These are phyloP conservation scores for Thamnaconus septentrionalis DNA, from an alignment of 2,113 vertebrate genomes.

Conservation along the genomic window DNA sequence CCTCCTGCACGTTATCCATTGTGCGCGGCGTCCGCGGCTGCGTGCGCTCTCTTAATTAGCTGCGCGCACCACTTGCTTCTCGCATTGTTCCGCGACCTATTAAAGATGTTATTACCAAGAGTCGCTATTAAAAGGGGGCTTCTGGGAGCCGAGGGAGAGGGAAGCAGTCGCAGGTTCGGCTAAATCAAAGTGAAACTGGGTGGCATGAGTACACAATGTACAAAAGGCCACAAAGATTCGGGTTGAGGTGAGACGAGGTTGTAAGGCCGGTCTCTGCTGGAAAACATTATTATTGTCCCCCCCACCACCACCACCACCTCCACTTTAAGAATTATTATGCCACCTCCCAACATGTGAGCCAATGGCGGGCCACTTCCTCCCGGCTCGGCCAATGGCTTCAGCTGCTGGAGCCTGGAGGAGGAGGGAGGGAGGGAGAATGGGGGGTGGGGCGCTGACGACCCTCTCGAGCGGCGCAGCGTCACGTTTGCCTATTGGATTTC, in stretches of 20 bases:
- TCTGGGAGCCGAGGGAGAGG: slow-evolving; percentile 39
- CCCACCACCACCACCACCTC: too few relatives aligned
- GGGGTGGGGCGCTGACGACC: slow-evolving; percentile 65
- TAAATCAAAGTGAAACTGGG: background rate
- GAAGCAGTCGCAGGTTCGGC: background rate
- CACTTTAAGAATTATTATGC: slow-evolving; percentile 13
- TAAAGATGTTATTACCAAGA: slow-evolving; percentile 50
- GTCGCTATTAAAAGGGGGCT: slow-evolving; percentile 7
- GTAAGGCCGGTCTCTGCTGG: too few relatives aligned
- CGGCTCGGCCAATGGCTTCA: slow-evolving; percentile 60
- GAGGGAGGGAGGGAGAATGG: slow-evolving; percentile 39
- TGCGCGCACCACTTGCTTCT: slow-evolving; percentile 42
- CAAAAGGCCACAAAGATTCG: too few relatives aligned
- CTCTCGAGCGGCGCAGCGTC: slow-evolving; percentile 59
- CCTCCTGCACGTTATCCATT: slow-evolving; percentile 71
- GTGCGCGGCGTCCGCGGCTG: slow-evolving; percentile 43
- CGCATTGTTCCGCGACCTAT: slow-evolving; percentile 54
- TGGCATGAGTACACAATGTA: too few relatives aligned
- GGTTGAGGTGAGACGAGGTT: too few relatives aligned
- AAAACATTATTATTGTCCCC: too few relatives aligned
- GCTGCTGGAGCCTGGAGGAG: slow-evolving; percentile 42
- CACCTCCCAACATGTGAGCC: slow-evolving; percentile 61
- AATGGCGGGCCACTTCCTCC: slow-evolving; percentile 58
- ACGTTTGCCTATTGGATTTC: slow-evolving; percentile 69
- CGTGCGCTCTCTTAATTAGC: slow-evolving; percentile 72